Percentiles rank a stretch among this genome's conserved stretches.
Conservation (phyloP, 2,888 invertebrate genomes). For the Noctuana brunneofusca region DNA sequence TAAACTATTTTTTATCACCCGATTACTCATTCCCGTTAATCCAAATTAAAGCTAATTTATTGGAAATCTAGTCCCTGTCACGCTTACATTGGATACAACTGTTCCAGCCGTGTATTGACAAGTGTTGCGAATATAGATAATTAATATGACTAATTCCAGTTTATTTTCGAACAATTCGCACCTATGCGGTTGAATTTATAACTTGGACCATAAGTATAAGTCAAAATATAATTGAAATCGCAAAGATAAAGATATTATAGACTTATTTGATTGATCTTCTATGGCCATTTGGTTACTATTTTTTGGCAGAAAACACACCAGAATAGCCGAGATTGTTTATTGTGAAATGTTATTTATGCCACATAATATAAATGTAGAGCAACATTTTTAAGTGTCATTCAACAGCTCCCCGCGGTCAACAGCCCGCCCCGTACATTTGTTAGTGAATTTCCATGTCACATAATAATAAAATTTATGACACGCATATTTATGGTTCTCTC, state of each 20-base stretch:
- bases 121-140: conserved; percentile 40
- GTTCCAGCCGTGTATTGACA: conserved; percentile 39
- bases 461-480: conserved; percentile 33
- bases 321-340: conserved; percentile 36
- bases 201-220: too few relatives aligned
- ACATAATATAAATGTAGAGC: conserved; percentile 42
- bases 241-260: too few relatives aligned
- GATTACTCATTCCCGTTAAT: conserved; percentile 44
- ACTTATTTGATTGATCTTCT: conserved; percentile 6
- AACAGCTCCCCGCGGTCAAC: conserved; percentile 38
- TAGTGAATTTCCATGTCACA: conserved; percentile 40
- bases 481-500: conserved; percentile 24
- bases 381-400: conserved; percentile 41
- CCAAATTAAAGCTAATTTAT: conserved; percentile 41
- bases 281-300: neutral
- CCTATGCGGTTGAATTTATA: conserved; percentile 7
- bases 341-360: conserved; percentile 43
- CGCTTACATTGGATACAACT: conserved; percentile 41
- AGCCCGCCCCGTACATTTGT: conserved; percentile 45
- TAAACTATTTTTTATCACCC: conserved; percentile 58
- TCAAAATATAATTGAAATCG: too few relatives aligned
- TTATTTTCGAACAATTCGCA: conserved; percentile 24
- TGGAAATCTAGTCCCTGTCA: conserved; percentile 41
- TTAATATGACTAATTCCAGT: conserved; percentile 37
- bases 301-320: conserved; percentile 11